phyloP scores from a whole-genome alignment of 2,888 invertebrate species.

The Arctia plantaginis region DNA sequence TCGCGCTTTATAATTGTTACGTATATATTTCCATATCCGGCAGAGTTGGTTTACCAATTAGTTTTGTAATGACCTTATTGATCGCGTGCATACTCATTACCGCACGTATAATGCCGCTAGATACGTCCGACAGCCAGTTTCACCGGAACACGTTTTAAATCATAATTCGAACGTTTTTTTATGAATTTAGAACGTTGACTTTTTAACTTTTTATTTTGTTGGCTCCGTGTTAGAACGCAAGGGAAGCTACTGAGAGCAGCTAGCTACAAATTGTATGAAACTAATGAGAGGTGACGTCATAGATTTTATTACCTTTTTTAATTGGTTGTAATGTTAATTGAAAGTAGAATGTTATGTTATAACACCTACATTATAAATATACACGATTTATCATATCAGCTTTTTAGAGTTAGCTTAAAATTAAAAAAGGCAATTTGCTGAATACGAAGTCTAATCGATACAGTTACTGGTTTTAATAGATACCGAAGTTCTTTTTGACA shows the following conservation, averaged over 20 bases:
- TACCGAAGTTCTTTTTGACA: conserved; percentile 57
- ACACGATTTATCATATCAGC: conserved; percentile 13
- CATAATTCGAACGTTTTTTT: conserved; percentile 84
- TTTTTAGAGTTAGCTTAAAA: conserved; percentile 8
- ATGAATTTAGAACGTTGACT: conserved; percentile 82
- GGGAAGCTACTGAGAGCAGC: conserved; percentile 31
- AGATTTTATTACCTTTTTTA: conserved; percentile 17
- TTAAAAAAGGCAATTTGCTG: conserved; percentile 1
- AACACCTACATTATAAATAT: conserved; percentile 8
- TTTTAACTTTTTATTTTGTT: conserved; percentile 68
- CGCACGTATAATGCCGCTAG: conserved; percentile 83
- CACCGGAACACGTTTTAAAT: conserved; percentile 87
- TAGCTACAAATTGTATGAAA: conserved; percentile 23
- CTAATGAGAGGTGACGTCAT: conserved; percentile 38
- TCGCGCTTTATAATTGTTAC: background rate
- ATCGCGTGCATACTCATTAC: conserved; percentile 79
- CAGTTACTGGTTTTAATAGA: conserved; percentile 62
- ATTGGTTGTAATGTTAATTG: conserved; percentile 14
- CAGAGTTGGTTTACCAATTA: background rate
- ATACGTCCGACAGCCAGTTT: conserved; percentile 85
- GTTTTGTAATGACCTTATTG: conserved; percentile 62
- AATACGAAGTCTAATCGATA: conserved; percentile 47
- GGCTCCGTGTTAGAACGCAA: conserved; percentile 32
- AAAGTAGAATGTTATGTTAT: conserved; percentile 11
- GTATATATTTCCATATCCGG: background rate